Base-by-base conservation (phyloP, 2,888 invertebrate genomes). In the Scaptomyza parva region DNA sequence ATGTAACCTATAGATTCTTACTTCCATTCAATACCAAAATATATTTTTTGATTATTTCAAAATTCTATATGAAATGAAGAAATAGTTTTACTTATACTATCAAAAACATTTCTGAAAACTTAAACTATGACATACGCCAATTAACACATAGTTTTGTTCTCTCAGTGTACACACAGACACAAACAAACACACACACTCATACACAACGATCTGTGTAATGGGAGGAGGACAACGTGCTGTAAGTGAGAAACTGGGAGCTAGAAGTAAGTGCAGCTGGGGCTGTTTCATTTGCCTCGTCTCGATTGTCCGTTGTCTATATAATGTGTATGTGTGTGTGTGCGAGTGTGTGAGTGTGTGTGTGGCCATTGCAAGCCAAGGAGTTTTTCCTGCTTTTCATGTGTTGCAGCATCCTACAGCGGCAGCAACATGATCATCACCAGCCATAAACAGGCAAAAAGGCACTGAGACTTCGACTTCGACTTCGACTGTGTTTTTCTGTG, bases 381-480 rank as follows among this genome's bases (percentile, higher is more conserved):
- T 82, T 84, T 84, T 84, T 84, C 84, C 84, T 84, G 84, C 84
- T 84, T 84, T 84, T 84, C 86, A 82, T 86, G 86, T 84, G 64
- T 9, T 8, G 1, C 35, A 37, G 78, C 84, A 78, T 83, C 82
- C 82, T 86, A 80, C 86, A 63, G 71, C 78, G 50, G 30, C 61
- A 54, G 71, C 78, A 53, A 37, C 61, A 58, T 63, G 73, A 57
- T 65, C 76, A 57, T 65, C 76, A 64, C 64, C 59, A 41, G 55
- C 67, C 60, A 63, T 68, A 73, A 74, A 74, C 70, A 62, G 54
- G 72, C 71, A 44, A 40, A 26, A 24, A 43, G 45, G 54, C 24
- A 35, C 35, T 35, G 14, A 22, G 39, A 28, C 40, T 22, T 22
- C 6, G 18, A 51, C 30, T n/a, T n/a, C n/a, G n/a, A n/a, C n/a